These are phyloP conservation scores for Myzus persicae DNA, from an alignment of 1,140 invertebrate genomes.

Conservation along the genomic window DNA sequence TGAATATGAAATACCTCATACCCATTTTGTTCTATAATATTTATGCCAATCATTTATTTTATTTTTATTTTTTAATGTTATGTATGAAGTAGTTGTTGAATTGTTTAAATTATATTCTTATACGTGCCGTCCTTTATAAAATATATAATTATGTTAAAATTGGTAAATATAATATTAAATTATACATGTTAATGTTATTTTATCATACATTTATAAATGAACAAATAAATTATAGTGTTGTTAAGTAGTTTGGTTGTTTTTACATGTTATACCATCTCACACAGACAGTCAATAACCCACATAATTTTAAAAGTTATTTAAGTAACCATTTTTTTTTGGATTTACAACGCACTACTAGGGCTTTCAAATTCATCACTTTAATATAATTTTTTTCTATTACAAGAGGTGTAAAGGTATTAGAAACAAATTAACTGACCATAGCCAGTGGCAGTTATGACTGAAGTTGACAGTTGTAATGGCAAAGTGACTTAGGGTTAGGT, in stretches of 20 bases:
- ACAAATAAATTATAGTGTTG: background rate
- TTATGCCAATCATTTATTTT: background rate
- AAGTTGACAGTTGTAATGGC: no score
- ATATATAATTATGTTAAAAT: background rate
- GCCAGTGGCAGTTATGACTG: no score
- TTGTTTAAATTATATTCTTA: slow-evolving; percentile 8
- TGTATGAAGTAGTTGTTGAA: background rate
- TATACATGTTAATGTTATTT: background rate
- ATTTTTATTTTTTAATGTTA: background rate
- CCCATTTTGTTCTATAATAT: background rate
- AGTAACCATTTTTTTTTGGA: no score
- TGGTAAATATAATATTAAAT: background rate
- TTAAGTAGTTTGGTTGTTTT: background rate
- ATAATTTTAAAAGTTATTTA: no score
- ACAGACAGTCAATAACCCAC: no score
- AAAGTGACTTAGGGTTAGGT: no score
- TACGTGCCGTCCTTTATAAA: background rate
- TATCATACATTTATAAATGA: background rate
- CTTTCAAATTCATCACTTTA: no score
- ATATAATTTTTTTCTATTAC: no score
- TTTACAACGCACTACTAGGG: no score
- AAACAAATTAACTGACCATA: no score
- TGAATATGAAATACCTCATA: background rate
- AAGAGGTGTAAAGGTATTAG: no score
- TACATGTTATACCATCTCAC: no score